These are phyloP conservation scores for Eira barbara DNA, from an alignment of 2,113 vertebrate species.

Conservation along the genomic window DNA sequence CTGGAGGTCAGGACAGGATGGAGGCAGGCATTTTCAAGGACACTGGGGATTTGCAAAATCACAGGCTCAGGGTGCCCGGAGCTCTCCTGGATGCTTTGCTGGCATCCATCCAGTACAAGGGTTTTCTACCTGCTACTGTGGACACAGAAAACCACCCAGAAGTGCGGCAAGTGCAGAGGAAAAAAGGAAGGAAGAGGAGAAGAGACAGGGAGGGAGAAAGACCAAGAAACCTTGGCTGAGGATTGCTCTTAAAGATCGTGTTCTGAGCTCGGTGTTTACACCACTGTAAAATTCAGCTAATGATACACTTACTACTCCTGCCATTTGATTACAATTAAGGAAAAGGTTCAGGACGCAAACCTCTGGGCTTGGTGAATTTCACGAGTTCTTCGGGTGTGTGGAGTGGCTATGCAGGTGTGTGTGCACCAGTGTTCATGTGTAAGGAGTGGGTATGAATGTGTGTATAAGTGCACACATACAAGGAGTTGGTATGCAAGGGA, in stretches of 20 bases:
- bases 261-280: accelerated
- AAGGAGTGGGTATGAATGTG: no score
- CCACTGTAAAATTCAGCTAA: neutral
- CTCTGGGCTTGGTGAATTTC: neutral
- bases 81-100: neutral
- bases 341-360: neutral
- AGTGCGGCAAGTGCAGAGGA: accelerated
- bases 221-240: neutral
- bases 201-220: no score
- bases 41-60: neutral
- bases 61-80: neutral
- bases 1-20: neutral
- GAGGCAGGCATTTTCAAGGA: neutral
- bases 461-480: neutral
- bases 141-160: neutral
- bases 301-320: neutral
- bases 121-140: neutral
- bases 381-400: neutral
- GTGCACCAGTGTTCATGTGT: neutral
- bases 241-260: accelerated
- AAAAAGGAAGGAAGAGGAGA: neutral
- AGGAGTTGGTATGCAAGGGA: no score
- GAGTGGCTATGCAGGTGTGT: neutral
- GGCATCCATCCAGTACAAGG: neutral
- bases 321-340: neutral